phyloP scores from a whole-genome alignment of 2,797 vertebrate species.

The Luscinia megarhynchos region DNA sequence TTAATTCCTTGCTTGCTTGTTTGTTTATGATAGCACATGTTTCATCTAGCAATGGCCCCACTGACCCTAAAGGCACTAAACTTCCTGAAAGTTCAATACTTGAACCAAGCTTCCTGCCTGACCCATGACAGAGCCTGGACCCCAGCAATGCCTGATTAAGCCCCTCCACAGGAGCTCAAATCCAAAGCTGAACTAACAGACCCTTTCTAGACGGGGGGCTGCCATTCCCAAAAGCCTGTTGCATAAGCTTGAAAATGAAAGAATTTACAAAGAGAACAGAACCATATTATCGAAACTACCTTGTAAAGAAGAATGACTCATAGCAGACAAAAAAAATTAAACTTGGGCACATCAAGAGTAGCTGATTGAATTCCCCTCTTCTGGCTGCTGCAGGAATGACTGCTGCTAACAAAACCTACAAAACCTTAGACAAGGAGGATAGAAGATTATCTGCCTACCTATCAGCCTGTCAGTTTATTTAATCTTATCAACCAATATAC shows the following conservation, averaged over 20 bases:
- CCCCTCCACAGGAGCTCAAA: background rate
- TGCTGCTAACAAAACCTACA: conserved; percentile 40
- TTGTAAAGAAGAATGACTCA: background rate
- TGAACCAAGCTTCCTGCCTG: background rate
- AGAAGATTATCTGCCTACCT: conserved; percentile 43
- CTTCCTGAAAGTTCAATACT: background rate
- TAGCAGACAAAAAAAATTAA: background rate
- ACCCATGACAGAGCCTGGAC: accelerated
- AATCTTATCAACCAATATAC: conserved; percentile 34
- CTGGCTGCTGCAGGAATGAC: conserved; percentile 19
- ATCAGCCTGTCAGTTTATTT: conserved; percentile 42
- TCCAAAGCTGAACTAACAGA: background rate
- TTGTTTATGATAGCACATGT: background rate
- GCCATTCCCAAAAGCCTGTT: background rate
- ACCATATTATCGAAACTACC: background rate
- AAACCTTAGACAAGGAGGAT: conserved; percentile 30
- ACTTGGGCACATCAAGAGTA: background rate
- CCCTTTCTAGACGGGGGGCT: accelerated
- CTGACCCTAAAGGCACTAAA: background rate
- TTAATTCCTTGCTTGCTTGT: background rate
- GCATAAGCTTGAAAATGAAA: background rate
- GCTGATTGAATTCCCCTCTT: conserved; percentile 45
- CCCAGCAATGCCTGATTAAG: background rate
- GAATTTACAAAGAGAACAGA: background rate
- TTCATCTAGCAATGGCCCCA: background rate